Conservation (phyloP, 2,797 vertebrate species). For the Propithecus perrieri region DNA sequence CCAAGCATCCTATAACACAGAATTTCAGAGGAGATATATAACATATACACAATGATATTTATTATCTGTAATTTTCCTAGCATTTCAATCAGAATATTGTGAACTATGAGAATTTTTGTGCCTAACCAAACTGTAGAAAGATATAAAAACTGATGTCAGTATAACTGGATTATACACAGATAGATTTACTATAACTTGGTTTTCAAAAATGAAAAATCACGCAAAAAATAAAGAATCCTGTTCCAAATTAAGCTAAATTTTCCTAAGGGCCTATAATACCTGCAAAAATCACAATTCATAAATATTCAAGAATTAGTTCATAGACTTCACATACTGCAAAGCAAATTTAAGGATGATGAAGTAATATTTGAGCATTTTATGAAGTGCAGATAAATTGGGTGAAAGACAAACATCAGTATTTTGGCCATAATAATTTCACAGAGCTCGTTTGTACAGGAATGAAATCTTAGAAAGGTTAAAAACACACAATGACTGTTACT, state of each 20-base stretch:
- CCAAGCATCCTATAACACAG: neutral
- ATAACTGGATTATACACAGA: neutral
- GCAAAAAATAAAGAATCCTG: constrained; percentile 56
- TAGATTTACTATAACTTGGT: constrained; percentile 53
- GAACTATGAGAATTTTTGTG: neutral
- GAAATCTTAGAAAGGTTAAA: constrained; percentile 62
- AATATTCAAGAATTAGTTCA: constrained; percentile 70
- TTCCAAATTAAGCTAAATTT: constrained; percentile 48
- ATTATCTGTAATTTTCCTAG: neutral
- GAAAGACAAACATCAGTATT: constrained; percentile 70
- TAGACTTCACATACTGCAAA: constrained; percentile 58
- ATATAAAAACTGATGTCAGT: constrained; percentile 39
- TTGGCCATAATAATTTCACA: constrained; percentile 66
- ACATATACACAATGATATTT: neutral
- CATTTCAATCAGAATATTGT: neutral
- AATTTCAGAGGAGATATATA: neutral
- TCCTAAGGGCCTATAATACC: constrained; percentile 58
- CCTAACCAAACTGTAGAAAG: constrained; percentile 26
- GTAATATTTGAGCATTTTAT: constrained; percentile 78
- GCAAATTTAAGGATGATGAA: constrained; percentile 73
- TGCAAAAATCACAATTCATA: constrained; percentile 69
- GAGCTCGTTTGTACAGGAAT: constrained; percentile 62
- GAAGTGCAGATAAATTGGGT: constrained; percentile 74
- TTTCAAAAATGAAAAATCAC: constrained; percentile 62
- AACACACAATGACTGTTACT: constrained; percentile 59